These are phyloP conservation scores for Cygnus olor DNA, from an alignment of 2,797 vertebrate genomes.

Conservation along the genomic window DNA sequence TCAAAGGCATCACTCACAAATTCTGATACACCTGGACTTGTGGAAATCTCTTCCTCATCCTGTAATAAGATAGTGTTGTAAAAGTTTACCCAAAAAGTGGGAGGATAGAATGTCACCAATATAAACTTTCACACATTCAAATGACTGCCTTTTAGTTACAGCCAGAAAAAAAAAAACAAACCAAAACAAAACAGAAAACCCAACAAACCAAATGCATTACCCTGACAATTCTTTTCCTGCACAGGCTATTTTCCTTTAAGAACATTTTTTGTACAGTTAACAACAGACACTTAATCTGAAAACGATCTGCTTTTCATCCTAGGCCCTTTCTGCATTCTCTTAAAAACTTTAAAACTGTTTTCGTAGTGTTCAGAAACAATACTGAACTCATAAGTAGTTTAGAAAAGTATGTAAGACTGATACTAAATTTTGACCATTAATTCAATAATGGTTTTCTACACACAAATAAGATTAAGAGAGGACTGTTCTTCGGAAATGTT, in stretches of 20 bases:
- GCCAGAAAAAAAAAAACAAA: neutral
- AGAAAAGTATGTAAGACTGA: neutral
- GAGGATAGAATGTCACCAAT: neutral
- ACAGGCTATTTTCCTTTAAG: neutral
- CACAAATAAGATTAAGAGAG: neutral
- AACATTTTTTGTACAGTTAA: neutral
- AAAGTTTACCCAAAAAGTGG: neutral
- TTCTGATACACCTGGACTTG: conserved; percentile 94
- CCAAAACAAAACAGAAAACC: neutral
- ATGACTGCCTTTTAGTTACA: neutral
- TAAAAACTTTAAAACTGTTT: neutral
- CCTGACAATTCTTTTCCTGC: neutral
- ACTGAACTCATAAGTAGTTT: neutral
- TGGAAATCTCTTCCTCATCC: conserved; percentile 95
- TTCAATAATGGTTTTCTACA: neutral
- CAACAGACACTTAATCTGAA: neutral
- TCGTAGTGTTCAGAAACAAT: neutral
- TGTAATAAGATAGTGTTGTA: conserved; percentile 65
- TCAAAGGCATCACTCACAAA: conserved; percentile 98
- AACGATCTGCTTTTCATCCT: neutral
- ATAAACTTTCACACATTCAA: neutral
- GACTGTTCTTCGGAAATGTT: neutral
- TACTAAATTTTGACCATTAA: neutral
- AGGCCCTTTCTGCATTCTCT: neutral
- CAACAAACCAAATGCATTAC: neutral